Evolutionary conservation across 2,797 vertebrate species (phyloP).

Genomic region (Trichosurus vulpecula): DNA sequence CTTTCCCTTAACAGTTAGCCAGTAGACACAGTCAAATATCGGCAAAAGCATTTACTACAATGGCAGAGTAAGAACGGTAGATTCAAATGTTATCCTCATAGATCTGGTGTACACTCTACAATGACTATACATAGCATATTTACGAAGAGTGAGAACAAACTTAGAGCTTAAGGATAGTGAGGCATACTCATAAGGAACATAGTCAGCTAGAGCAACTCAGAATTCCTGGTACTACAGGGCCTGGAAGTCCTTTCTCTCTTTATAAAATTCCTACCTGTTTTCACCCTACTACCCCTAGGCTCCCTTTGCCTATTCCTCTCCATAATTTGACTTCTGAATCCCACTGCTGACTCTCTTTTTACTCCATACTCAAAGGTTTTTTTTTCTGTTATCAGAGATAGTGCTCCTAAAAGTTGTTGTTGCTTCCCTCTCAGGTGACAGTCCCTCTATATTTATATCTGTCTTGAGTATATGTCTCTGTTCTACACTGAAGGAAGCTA

Average conservation of each 20-base stretch:
- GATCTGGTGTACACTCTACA: not conserved
- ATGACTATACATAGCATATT: not conserved
- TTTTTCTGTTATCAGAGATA: not conserved
- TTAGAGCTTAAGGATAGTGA: not conserved
- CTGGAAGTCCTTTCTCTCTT: not conserved
- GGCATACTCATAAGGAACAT: not conserved
- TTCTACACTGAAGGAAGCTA: not conserved
- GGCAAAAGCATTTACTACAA: not conserved
- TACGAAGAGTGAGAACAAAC: not conserved
- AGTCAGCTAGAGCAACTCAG: not conserved
- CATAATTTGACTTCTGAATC: not conserved
- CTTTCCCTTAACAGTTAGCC: not conserved
- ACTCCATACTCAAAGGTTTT: not conserved
- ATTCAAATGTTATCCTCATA: not conserved
- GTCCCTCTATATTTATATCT: not conserved
- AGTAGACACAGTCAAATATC: not conserved
- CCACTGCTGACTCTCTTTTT: not conserved
- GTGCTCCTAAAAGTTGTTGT: not conserved
- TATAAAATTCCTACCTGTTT: not conserved
- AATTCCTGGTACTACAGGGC: not conserved
- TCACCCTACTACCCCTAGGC: not conserved
- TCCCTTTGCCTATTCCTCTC: not conserved
- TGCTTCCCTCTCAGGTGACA: not conserved
- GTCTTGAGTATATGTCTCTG: not conserved
- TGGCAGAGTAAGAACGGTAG: not conserved